Conservation (phyloP, 1,140 invertebrate genomes). For the Camponotus floridanus region DNA sequence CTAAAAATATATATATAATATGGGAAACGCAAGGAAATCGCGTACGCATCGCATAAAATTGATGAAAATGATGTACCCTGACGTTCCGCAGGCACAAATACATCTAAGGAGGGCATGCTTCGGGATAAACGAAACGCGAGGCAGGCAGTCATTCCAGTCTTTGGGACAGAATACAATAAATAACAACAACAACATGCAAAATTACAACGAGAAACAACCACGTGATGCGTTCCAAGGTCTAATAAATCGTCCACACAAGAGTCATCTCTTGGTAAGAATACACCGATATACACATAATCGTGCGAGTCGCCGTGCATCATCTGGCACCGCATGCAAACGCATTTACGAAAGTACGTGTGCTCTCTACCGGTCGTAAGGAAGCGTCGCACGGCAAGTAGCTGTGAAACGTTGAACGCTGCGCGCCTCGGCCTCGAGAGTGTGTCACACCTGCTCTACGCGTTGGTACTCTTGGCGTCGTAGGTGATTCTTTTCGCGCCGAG, state of each 20-base stretch:
- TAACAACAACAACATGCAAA: constrained; percentile 23
- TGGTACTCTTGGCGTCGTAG: background rate
- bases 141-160: constrained; percentile 40
- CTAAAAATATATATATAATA: background rate
- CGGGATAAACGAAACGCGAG: constrained; percentile 14
- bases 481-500: constrained; percentile 32
- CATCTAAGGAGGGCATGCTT: constrained; percentile 26
- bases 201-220: constrained; percentile 26
- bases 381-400: constrained; percentile 47
- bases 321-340: constrained; percentile 62
- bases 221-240: constrained; percentile 17
- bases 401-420: constrained; percentile 51
- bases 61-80: background rate
- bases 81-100: constrained; percentile 28
- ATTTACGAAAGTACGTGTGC: constrained; percentile 62
- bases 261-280: background rate
- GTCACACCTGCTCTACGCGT: constrained; percentile 46
- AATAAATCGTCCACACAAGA: constrained; percentile 13
- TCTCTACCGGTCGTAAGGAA: constrained; percentile 58
- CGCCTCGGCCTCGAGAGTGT: constrained; percentile 55
- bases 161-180: constrained; percentile 3
- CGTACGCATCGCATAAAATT: background rate
- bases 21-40: background rate
- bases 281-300: constrained; percentile 29
- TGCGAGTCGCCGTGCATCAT: constrained; percentile 32